phyloP scores from a whole-genome alignment of 2,113 vertebrate species.

The Pelecanus crispus region DNA sequence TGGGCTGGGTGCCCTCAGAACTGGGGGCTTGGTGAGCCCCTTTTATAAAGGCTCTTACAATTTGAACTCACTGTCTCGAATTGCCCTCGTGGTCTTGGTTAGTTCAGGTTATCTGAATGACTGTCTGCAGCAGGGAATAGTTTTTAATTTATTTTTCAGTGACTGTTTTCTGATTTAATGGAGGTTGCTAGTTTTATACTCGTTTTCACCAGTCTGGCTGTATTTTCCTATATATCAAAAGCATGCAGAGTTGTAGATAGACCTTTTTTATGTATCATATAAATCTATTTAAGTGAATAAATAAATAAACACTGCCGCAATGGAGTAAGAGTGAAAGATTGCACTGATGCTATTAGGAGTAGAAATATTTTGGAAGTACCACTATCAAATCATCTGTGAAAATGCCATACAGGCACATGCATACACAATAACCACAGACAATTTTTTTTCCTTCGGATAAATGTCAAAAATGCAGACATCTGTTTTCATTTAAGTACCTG shows the following conservation, averaged over 20 bases:
- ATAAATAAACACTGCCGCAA: neutral
- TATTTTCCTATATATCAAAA: neutral
- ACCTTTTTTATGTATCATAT: neutral
- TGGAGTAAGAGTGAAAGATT: neutral
- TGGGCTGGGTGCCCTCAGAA: neutral
- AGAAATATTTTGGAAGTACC: neutral
- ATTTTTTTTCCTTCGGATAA: neutral
- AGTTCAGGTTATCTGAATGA: neutral
- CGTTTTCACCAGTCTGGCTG: neutral
- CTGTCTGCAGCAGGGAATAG: neutral
- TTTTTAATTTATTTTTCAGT: neutral
- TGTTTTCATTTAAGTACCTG: neutral
- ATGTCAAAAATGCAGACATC: neutral
- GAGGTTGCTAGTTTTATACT: neutral
- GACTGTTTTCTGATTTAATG: neutral
- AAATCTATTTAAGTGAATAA: constrained; percentile 28
- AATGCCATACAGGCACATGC: neutral
- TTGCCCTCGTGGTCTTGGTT: neutral
- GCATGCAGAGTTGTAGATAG: neutral
- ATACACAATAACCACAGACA: neutral
- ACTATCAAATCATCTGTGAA: constrained; percentile 9
- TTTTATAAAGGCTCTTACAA: neutral
- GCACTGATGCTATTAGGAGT: neutral
- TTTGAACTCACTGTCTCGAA: neutral
- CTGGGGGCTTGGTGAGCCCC: neutral